Base-by-base conservation (phyloP, 2,888 invertebrate species). In the Apotomis turbidana region DNA sequence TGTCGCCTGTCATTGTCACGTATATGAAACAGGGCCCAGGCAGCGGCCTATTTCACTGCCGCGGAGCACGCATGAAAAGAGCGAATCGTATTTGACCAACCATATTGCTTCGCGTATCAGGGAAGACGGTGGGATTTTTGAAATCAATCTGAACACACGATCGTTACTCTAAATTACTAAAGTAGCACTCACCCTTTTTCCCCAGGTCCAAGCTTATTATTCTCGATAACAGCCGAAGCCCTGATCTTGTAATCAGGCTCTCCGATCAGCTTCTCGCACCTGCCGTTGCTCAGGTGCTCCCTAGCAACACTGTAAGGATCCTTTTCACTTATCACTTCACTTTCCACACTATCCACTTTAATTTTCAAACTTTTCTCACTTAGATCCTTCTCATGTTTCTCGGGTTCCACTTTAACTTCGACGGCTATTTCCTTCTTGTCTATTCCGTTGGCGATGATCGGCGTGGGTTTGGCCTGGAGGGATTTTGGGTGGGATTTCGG, bases 251-350 rank as follows among this genome's bases (percentile, higher is more conserved):
- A 95, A 81, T 95, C 95, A 55, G 93, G 90, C 78, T 95, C 95
- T 9, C 96, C 96, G 81, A 97, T 94, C 85, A 96, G 93, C 82
- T 96, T 95, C 89, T 97, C 97, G 81, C 96, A 96, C 78, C 96
- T 93, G 66, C 97, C 96, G 95, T 96, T 96, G 78, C 79, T 90
- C 78, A 93, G 76, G 74, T 93, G 87, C 84, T 93, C 92, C 76
- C 91, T 84, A 58, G 86, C 93, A 66, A 90, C 88, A 90, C 87
- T 91, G 77, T 87, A 90, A 76, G 87, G 88, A 77, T 90, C 91
- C 87, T 90, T 89, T 80, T 81, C 86, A 74, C 91, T 89, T 76
- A 92, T 92, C 81, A 93, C 94, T 83, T 90, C 88, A 80, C 87
- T 91, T 88, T 88, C 88, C 80, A 85, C 87, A 86, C 86, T 85